These are phyloP conservation scores for Oncorhynchus tshawytscha DNA, from an alignment of 2,113 vertebrate species.

Conservation along the genomic window DNA sequence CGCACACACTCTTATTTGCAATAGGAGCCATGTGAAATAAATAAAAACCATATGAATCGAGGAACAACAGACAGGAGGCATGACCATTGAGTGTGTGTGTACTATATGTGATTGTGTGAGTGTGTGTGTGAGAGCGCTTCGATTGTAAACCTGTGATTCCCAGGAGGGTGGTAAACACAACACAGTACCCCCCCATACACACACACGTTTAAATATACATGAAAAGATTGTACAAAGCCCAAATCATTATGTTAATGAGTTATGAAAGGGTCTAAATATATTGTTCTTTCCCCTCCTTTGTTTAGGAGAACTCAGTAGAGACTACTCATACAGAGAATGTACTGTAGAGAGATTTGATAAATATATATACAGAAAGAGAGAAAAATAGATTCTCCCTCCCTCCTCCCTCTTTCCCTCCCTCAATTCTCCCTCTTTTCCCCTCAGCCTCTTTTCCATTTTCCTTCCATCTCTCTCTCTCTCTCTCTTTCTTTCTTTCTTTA, in stretches of 20 bases:
- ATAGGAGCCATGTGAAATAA: constrained; percentile 70
- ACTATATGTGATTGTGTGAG: constrained; percentile 8
- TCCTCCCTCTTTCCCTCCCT: too few species aligned
- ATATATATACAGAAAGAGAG: constrained; percentile 4
- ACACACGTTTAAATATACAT: constrained; percentile 61
- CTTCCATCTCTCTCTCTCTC: neutral
- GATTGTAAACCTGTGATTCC: constrained; percentile 52
- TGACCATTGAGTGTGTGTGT: constrained; percentile 51
- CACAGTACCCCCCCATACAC: constrained; percentile 46
- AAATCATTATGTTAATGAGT: constrained; percentile 71
- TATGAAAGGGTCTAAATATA: constrained; percentile 73
- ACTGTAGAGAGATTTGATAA: neutral
- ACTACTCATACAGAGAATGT: constrained; percentile 21
- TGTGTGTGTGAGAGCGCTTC: neutral
- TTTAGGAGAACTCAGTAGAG: constrained; percentile 58
- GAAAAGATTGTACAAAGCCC: constrained; percentile 62
- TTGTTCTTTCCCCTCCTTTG: constrained; percentile 52
- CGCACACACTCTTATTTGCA: constrained; percentile 56
- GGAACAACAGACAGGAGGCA: constrained; percentile 69
- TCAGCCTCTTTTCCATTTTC: too few species aligned
- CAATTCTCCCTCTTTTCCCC: neutral
- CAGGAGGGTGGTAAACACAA: constrained; percentile 34
- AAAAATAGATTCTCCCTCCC: constrained; percentile 14
- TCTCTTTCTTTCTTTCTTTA: too few species aligned
- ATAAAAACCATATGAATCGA: constrained; percentile 71